Percentiles rank a stretch among this genome's conserved stretches.
These are phyloP conservation scores for Stegostoma tigrinum DNA, from an alignment of 2,113 vertebrate species.

Conservation along the genomic window DNA sequence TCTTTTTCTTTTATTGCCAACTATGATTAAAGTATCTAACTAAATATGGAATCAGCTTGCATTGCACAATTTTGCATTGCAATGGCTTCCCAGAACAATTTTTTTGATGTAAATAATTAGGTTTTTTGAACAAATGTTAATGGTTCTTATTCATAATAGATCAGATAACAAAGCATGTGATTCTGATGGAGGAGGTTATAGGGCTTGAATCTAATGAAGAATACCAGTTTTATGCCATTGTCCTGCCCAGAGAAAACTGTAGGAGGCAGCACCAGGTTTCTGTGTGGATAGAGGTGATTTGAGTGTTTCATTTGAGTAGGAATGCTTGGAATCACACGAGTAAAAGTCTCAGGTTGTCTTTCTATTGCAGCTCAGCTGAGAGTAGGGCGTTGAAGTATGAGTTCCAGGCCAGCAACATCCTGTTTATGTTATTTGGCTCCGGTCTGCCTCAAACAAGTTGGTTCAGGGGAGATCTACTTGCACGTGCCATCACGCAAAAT, in stretches of 20 bases:
- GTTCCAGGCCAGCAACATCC: neutral
- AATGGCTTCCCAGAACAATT: neutral
- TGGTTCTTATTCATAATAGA: neutral
- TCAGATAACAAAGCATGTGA: neutral
- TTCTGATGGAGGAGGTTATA: neutral
- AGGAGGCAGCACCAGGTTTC: neutral
- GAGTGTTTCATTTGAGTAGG: neutral
- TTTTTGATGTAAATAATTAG: neutral
- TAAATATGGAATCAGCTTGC: neutral
- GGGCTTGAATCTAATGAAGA: neutral
- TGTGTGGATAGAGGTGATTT: neutral
- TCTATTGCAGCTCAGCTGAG: neutral
- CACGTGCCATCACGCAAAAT: neutral
- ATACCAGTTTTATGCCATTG: neutral
- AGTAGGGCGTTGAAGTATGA: neutral
- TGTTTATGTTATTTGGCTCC: neutral
- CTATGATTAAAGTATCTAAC: neutral
- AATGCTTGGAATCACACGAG: neutral
- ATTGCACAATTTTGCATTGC: neutral
- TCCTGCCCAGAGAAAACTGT: neutral
- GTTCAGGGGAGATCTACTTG: neutral
- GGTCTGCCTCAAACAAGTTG: neutral
- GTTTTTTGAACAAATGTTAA: neutral
- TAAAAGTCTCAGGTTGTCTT: neutral
- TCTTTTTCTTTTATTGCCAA: neutral